Evolutionary conservation across 1,140 invertebrate genomes (phyloP), one percentile per base, ranked within the genome.

Genomic region (Planococcus citri): DNA sequence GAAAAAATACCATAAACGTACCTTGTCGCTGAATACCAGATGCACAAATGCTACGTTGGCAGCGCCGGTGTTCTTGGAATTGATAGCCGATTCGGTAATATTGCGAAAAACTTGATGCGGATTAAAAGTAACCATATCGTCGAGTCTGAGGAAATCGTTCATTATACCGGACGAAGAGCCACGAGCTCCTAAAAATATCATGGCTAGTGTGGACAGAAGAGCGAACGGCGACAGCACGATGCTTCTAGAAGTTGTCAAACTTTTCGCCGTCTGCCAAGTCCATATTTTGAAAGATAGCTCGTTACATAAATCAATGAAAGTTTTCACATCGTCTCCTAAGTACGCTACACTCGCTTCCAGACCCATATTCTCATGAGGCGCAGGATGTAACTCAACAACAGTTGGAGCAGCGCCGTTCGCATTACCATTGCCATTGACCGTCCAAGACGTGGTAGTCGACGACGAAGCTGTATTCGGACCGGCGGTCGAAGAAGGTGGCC

Each of bases 121-220:
- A 79, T 92, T 93, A 73, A 93, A 93, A 0, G 88, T 90, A 0
- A 91, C 86, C 82, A 91, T 90, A 72, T 93, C 90, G 75, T 93
- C 91, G 8, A 94, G 78, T 73, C 87, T 86, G 0, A 94, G 80
- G 14, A 93, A 83, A 72, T 92, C 88, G 75, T 93, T 92, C 87
- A 94, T 91, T 82, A 93, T 89, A 0, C 88, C 88, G 0, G 90
- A 91, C 0, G 92, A 94, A n/a, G 87, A 83, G 37, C 91, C 91
- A 72, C 88, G 82, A 2, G 91, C 90, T 1, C 91, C 92, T 41
- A 94, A 82, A 76, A 92, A 93, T 33, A 93, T 85, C 90, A 94
- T 92, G 1, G 91, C 89, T 1, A 94, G 76, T 75, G 91, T 83
- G 1, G 89, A 92, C 1, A 87, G 90, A 70, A 90, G 84, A 0